These are phyloP conservation scores for Uria aalge DNA, from an alignment of 2,113 vertebrate genomes.

Conservation along the genomic window DNA sequence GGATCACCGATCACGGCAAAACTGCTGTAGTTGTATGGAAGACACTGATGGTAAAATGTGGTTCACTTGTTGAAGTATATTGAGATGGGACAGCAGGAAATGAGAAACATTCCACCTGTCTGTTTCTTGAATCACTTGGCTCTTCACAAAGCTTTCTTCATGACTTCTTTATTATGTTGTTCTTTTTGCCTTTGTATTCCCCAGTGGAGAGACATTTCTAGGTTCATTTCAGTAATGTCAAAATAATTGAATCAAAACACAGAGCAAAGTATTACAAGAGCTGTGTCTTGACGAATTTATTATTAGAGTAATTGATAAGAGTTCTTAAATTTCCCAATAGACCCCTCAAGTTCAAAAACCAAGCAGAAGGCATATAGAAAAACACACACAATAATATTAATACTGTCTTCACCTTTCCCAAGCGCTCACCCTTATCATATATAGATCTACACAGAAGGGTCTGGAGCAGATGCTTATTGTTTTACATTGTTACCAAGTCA, in stretches of 20 bases:
- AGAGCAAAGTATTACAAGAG: slow-evolving; percentile 33
- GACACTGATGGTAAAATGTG: slow-evolving; percentile 14
- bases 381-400: slow-evolving; percentile 7
- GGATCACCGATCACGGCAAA: slow-evolving; percentile 52
- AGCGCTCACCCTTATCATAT: not conserved
- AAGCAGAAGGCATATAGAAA: not conserved
- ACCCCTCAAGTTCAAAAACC: slow-evolving; percentile 14
- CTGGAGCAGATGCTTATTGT: not conserved
- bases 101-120: slow-evolving; percentile 70
- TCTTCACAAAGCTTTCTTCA: slow-evolving; percentile 51
- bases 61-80: slow-evolving; percentile 62
- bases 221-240: slow-evolving; percentile 68
- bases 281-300: slow-evolving; percentile 43
- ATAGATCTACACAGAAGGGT: not conserved
- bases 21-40: not conserved
- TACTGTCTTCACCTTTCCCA: slow-evolving; percentile 6
- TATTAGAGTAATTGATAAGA: slow-evolving; percentile 64
- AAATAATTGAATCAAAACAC: slow-evolving; percentile 70
- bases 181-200: slow-evolving; percentile 46
- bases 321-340: slow-evolving; percentile 54
- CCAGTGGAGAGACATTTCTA: slow-evolving; percentile 53
- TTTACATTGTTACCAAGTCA: slow-evolving; percentile 7
- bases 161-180: slow-evolving; percentile 40
- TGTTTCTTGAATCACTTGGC: slow-evolving; percentile 60
- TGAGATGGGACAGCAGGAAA: slow-evolving; percentile 70